These are phyloP conservation scores for Balaenoptera acutorostrata DNA, from an alignment of 2,113 vertebrate genomes.

Conservation along the genomic window DNA sequence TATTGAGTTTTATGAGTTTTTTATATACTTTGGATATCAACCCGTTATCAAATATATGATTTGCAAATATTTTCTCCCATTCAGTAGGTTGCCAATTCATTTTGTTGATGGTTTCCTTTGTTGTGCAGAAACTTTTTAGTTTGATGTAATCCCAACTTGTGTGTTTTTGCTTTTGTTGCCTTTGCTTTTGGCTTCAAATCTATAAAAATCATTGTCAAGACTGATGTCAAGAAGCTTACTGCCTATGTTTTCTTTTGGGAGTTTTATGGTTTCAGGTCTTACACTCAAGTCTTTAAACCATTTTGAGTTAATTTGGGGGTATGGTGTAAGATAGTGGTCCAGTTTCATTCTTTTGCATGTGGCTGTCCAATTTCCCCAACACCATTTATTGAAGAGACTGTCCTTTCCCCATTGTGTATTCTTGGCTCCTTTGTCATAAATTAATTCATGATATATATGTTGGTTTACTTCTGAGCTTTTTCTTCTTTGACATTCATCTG, in stretches of 20 bases:
- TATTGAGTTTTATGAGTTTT: not conserved
- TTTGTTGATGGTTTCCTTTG: not conserved
- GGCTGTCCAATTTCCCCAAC: no score
- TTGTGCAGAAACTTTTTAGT: not conserved
- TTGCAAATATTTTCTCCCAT: not conserved
- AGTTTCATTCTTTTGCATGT: not conserved
- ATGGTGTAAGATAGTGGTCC: not conserved
- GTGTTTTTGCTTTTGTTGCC: not conserved
- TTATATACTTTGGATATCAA: not conserved
- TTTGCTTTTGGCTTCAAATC: not conserved
- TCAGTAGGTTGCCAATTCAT: not conserved
- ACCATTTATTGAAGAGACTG: no score
- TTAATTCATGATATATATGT: no score
- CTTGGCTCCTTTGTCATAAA: no score
- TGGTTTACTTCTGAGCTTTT: no score
- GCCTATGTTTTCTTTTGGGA: not conserved
- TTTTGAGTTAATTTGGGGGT: not conserved
- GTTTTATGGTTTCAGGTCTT: not conserved
- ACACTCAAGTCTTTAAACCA: not conserved
- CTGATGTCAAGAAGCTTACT: not conserved
- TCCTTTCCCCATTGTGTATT: no score
- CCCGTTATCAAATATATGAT: not conserved
- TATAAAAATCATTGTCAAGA: not conserved
- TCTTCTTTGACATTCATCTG: no score
- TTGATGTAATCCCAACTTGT: not conserved